Evolutionary conservation across 2,797 vertebrate species (phyloP).

Genomic region (Chelidonichthys spinosus): DNA sequence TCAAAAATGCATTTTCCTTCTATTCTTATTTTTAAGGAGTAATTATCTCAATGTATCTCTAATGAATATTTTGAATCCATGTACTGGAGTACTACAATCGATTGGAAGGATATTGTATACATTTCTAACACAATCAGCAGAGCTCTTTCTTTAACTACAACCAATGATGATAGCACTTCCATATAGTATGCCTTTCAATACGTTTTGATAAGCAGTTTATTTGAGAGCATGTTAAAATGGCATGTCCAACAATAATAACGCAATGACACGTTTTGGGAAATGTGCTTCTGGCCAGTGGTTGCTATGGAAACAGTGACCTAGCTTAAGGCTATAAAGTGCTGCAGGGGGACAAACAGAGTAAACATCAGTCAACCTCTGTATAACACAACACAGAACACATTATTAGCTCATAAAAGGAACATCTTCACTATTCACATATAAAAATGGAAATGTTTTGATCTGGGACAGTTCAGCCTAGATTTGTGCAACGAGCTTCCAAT

Average conservation of each 20-base stretch:
- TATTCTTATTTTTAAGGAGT: neutral
- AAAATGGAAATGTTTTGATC: conserved; percentile 18
- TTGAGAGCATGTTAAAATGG: conserved; percentile 15
- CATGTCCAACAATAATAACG: conserved; percentile 40
- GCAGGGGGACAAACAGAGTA: conserved; percentile 60
- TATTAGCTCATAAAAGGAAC: conserved; percentile 47
- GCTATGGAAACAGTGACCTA: conserved; percentile 71
- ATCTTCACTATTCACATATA: conserved; percentile 16
- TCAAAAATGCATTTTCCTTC: neutral
- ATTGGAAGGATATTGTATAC: neutral
- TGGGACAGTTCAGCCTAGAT: conserved; percentile 28
- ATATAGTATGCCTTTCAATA: neutral
- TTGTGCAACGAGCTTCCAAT: conserved; percentile 26
- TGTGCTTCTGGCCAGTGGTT: conserved; percentile 54
- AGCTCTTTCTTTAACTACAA: neutral
- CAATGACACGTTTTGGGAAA: conserved; percentile 47
- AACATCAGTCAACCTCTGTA: conserved; percentile 57
- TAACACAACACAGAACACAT: conserved; percentile 40
- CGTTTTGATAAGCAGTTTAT: conserved; percentile 10
- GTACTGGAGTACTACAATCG: neutral
- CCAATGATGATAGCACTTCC: neutral
- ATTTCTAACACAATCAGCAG: neutral
- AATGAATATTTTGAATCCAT: neutral
- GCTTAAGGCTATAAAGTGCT: conserved; percentile 63
- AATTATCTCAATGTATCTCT: neutral